A percentile compares a stretch with the other conserved stretches of the same genome.
Evolutionary conservation across 2,113 vertebrate species (phyloP).

Genomic region (Saimiri boliviensis): DNA sequence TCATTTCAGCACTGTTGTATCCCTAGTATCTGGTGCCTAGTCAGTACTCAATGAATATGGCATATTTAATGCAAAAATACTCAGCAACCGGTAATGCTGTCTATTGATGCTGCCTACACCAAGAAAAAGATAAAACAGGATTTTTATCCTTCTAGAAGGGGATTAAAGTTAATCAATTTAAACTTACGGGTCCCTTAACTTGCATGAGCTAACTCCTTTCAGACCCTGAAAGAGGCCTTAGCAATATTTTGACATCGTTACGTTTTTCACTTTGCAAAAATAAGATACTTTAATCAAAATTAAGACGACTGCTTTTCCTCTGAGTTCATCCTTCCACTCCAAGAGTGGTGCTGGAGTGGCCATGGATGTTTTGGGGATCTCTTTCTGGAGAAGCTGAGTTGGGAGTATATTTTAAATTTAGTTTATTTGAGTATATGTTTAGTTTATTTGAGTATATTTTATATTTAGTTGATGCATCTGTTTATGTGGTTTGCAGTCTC

Average conservation of each 20-base stretch:
- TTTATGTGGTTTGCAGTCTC: neutral
- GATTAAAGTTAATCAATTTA: constrained; percentile 22
- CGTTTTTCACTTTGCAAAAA: constrained; percentile 9
- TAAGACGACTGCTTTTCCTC: neutral
- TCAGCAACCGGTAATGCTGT: neutral
- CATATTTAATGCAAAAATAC: neutral
- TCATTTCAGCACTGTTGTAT: neutral
- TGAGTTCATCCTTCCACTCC: neutral
- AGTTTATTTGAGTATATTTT: constrained; percentile 11
- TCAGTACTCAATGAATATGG: constrained; percentile 41
- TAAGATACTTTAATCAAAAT: constrained; percentile 9
- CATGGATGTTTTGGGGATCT: neutral
- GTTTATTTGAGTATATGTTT: neutral
- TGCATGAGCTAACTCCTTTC: neutral
- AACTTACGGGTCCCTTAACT: neutral
- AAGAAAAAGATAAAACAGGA: constrained; percentile 30
- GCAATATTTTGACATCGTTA: constrained; percentile 13
- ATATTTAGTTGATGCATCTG: neutral
- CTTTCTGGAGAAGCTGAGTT: neutral
- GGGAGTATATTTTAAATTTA: neutral
- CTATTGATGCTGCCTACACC: neutral
- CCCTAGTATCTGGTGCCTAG: neutral
- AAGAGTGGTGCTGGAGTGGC: neutral
- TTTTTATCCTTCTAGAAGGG: constrained; percentile 4
- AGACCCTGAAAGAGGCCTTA: neutral